Conservation (phyloP, 2,113 vertebrate species). For the Trochalopteron elliotii region DNA sequence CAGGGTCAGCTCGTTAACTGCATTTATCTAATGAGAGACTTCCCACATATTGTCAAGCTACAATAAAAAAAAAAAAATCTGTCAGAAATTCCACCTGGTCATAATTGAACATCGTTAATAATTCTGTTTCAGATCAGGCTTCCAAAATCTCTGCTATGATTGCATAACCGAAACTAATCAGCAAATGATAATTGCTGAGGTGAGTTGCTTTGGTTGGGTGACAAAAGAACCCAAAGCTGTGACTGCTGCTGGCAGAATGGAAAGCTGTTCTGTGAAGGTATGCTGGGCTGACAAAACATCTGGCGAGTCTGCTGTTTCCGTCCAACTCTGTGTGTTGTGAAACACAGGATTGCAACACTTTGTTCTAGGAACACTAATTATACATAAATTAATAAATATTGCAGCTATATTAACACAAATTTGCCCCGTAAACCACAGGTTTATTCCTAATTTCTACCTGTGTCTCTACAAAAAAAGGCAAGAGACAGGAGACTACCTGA, state of each 20-base stretch:
- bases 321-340: background rate
- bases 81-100: constrained; percentile 62
- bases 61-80: background rate
- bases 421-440: background rate
- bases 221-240: background rate
- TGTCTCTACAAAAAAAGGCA: background rate
- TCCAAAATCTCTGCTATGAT: constrained; percentile 46
- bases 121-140: constrained; percentile 33
- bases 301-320: background rate
- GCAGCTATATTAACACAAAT: background rate
- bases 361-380: background rate
- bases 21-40: constrained; percentile 59
- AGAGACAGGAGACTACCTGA: background rate
- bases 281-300: background rate
- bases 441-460: background rate
- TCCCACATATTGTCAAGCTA: constrained; percentile 59
- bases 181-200: background rate
- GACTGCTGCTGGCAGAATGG: background rate
- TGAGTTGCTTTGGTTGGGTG: background rate
- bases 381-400: background rate
- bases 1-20: constrained; percentile 64
- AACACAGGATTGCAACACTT: background rate
- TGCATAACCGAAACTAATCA: constrained; percentile 36
- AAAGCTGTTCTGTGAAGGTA: background rate
- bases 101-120: constrained; percentile 67